A percentile compares a stretch with the other conserved stretches of the same genome.
These are phyloP conservation scores for Cololabis saira DNA, from an alignment of 2,113 vertebrate genomes.

Conservation along the genomic window DNA sequence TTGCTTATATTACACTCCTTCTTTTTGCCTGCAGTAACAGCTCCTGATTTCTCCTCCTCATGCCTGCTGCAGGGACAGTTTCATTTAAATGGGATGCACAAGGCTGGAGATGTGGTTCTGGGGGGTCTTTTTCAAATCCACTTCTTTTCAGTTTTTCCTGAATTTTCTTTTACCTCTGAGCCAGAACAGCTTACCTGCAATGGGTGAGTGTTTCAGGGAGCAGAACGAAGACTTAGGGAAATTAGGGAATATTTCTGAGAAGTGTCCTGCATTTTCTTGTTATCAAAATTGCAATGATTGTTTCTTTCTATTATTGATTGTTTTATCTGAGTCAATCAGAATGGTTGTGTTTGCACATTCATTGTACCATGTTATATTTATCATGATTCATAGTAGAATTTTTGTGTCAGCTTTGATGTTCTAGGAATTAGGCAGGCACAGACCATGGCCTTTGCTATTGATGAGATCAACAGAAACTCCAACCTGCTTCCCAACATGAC, in stretches of 20 bases:
- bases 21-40: not conserved
- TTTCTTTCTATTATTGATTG: no score
- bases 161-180: conserved; percentile 48
- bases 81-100: conserved; percentile 54
- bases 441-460: conserved; percentile 75
- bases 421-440: conserved; percentile 63
- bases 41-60: not conserved
- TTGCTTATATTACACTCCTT: not conserved
- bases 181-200: conserved; percentile 47
- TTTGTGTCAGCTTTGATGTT: conserved; percentile 54
- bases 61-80: conserved; percentile 48
- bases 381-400: not conserved
- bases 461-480: conserved; percentile 71
- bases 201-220: conserved; percentile 36
- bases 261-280: no score
- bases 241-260: no score
- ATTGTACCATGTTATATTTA: not conserved
- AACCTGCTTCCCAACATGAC: conserved; percentile 71
- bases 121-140: conserved; percentile 57
- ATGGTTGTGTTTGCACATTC: no score
- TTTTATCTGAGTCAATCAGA: not conserved
- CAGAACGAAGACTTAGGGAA: not conserved
- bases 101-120: conserved; percentile 53
- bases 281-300: no score
- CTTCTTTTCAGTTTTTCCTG: conserved; percentile 42